Evolutionary conservation across 2,888 invertebrate genomes (phyloP).

Genomic region (Pheosia tremula): DNA sequence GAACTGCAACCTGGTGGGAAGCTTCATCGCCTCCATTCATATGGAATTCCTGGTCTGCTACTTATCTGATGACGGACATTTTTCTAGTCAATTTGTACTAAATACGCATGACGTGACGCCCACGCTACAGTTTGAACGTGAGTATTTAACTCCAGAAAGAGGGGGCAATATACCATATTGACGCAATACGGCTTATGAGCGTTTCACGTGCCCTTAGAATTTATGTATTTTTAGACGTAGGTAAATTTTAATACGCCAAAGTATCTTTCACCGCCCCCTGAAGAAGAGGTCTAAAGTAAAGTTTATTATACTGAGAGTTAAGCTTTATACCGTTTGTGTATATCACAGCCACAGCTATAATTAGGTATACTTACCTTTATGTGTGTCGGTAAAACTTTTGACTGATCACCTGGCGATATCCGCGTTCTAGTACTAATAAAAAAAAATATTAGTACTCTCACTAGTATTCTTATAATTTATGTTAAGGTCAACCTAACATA

Average conservation of each 20-base stretch:
- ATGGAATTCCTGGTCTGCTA: neutral
- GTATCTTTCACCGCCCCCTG: neutral
- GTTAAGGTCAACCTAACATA: too few relatives aligned
- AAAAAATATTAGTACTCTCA: too few relatives aligned
- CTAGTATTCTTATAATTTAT: too few relatives aligned
- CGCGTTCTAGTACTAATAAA: too few relatives aligned
- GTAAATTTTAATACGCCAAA: neutral
- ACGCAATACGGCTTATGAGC: neutral
- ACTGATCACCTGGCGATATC: too few relatives aligned
- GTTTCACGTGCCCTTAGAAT: neutral
- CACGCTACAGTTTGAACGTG: neutral
- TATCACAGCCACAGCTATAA: too few relatives aligned
- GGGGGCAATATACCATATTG: slow-evolving; percentile 4
- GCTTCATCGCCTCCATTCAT: slow-evolving; percentile 9
- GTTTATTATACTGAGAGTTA: too few relatives aligned
- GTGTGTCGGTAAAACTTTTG: too few relatives aligned
- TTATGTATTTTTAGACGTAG: neutral
- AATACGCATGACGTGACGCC: neutral
- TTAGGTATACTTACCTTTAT: too few relatives aligned
- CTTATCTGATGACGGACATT: slow-evolving; percentile 3
- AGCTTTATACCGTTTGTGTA: too few relatives aligned
- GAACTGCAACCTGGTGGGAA: slow-evolving; percentile 9
- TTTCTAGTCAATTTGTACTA: neutral
- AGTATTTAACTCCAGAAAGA: neutral
- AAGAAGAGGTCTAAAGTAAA: too few relatives aligned